Conservation (phyloP, 2,888 invertebrate genomes). For the Melieria crassipennis region DNA sequence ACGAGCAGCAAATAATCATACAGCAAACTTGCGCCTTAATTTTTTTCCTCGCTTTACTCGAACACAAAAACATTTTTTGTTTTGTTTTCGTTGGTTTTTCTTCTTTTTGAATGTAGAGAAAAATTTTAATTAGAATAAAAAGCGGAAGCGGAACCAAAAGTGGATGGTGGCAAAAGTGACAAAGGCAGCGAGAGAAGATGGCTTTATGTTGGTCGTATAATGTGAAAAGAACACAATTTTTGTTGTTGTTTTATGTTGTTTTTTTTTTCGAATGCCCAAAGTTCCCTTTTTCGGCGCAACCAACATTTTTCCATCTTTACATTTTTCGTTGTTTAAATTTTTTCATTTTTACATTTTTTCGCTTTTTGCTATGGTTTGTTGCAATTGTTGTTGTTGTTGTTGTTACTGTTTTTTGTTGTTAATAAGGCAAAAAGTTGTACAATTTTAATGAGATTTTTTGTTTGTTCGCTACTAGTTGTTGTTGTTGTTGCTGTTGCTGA, state of each 20-base stretch:
- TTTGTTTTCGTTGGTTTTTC: background rate
- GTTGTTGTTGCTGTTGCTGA: slow-evolving; percentile 8
- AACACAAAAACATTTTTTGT: too few relatives aligned
- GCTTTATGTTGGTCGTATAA: slow-evolving; percentile 35
- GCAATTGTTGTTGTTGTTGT: slow-evolving; percentile 23
- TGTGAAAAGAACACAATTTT: slow-evolving; percentile 25
- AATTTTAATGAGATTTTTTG: slow-evolving; percentile 55
- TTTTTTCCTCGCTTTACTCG: too few relatives aligned
- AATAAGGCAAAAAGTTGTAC: slow-evolving; percentile 58
- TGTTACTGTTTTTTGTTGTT: slow-evolving; percentile 40
- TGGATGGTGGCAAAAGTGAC: slow-evolving; percentile 14
- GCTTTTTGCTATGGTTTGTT: slow-evolving; percentile 10
- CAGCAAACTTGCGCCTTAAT: too few relatives aligned
- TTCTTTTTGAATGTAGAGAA: slow-evolving; percentile 47
- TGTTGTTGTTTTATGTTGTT: slow-evolving; percentile 3
- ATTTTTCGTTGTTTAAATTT: too few relatives aligned
- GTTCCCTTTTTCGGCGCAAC: too few relatives aligned
- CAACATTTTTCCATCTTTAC: too few relatives aligned
- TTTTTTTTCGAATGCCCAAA: background rate
- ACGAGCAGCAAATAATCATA: too few relatives aligned
- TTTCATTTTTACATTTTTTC: too few relatives aligned
- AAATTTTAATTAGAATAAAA: slow-evolving; percentile 56
- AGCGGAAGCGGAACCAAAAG: slow-evolving; percentile 42
- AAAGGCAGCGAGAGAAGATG: slow-evolving; percentile 10
- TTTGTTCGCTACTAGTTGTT: slow-evolving; percentile 18